A percentile compares a stretch with the other conserved stretches of the same genome.
Conservation (phyloP, 2,888 invertebrate species). For the Pammene fasciana region DNA sequence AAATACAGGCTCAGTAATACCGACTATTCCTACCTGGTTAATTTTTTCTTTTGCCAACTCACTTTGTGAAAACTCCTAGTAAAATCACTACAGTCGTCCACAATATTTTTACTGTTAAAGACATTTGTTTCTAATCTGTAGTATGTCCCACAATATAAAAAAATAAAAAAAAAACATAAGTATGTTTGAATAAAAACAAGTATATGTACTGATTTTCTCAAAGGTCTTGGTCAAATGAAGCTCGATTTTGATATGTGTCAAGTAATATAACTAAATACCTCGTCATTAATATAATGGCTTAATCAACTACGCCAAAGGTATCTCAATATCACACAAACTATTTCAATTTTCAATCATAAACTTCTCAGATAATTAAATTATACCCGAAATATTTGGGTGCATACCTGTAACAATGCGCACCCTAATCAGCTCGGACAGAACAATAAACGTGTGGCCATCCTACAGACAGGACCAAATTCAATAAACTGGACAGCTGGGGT, state of each 20-base stretch:
- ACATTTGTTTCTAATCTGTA: too few species aligned
- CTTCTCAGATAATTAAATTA: constrained; percentile 55
- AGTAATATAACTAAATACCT: not conserved
- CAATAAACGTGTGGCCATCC: constrained; percentile 78
- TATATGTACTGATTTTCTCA: too few species aligned
- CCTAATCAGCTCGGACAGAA: constrained; percentile 70
- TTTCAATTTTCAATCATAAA: constrained; percentile 41
- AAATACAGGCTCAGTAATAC: too few species aligned
- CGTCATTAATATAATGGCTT: constrained; percentile 8
- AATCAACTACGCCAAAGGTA: constrained; percentile 16
- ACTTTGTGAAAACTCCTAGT: too few species aligned
- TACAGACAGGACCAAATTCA: constrained; percentile 70
- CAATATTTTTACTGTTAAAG: too few species aligned
- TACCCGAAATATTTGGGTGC: constrained; percentile 47
- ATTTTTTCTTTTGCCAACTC: too few species aligned
- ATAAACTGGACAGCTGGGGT: constrained; percentile 73
- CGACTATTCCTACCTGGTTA: too few species aligned
- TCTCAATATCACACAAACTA: constrained; percentile 35
- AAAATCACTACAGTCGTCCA: too few species aligned
- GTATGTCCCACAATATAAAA: too few species aligned
- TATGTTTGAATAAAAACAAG: too few species aligned
- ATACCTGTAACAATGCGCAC: constrained; percentile 64
- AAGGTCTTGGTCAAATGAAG: not conserved
- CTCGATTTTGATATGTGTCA: not conserved
- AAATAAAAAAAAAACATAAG: too few species aligned